phyloP scores from a whole-genome alignment of 2,797 vertebrate genomes.

The Myripristis jacobus region DNA sequence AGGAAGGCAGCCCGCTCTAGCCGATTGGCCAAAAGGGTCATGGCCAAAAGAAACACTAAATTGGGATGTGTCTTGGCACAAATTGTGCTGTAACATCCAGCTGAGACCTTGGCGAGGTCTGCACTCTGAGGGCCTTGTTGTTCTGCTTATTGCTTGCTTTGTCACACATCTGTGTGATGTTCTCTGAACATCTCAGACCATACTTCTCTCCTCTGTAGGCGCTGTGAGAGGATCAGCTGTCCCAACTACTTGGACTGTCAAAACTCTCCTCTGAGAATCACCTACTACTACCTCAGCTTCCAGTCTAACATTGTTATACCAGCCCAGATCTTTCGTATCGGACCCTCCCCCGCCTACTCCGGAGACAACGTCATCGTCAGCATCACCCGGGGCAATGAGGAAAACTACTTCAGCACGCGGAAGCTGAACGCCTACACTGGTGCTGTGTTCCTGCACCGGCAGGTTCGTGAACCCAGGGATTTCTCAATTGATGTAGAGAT shows the following conservation, averaged over 20 bases:
- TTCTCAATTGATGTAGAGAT: slow-evolving; percentile 95
- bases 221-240: slow-evolving; percentile 92
- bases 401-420: slow-evolving; percentile 92
- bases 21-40: no score
- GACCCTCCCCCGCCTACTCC: slow-evolving; percentile 91
- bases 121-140: background rate
- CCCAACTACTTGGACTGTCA: slow-evolving; percentile 91
- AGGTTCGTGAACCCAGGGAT: slow-evolving; percentile 88
- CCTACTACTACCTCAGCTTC: slow-evolving; percentile 95
- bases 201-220: slow-evolving; percentile 75
- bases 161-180: background rate
- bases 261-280: slow-evolving; percentile 90
- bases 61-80: no score
- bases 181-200: background rate
- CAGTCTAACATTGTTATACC: slow-evolving; percentile 94
- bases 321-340: slow-evolving; percentile 96
- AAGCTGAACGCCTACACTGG: slow-evolving; percentile 94
- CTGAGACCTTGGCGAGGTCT: no score
- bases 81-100: no score
- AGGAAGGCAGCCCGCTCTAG: no score
- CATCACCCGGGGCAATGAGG: slow-evolving; percentile 92
- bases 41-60: no score
- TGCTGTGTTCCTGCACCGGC: slow-evolving; percentile 89
- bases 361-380: slow-evolving; percentile 94
- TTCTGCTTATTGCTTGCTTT: background rate